Base-by-base conservation (phyloP, 2,888 invertebrate genomes). In the Cheilosia urbana region DNA sequence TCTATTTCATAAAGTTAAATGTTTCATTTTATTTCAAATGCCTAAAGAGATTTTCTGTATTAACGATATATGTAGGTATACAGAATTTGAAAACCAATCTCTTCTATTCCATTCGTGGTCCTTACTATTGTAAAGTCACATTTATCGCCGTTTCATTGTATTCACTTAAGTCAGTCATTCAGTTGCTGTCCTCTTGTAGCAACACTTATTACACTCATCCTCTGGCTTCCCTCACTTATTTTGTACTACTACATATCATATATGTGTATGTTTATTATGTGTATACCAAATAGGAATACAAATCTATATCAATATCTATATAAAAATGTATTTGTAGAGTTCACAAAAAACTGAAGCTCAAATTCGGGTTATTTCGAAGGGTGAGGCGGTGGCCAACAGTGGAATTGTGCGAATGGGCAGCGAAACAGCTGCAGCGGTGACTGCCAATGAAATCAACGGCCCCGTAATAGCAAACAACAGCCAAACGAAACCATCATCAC, bases 291-390 rank as follows among this genome's bases (percentile, higher is more conserved):
- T 68, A 45, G 68, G 45, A 49, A 51, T 30, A 30, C 13, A 69
- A 34, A 49, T 47, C 37, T 71, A 37, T 40, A 71, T 58, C 37
- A 65, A 65, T 65, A 66, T 17, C 47, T 57, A 58, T 57, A 66
- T 66, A 57, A 72, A 65, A 24, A 78, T 88, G 76, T 87, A 85
- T 87, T 87, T 89, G 37, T 81, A 92, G 92, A 90, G 88, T 87
- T 88, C 89, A 40, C 89, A 89, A 73, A 92, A 91, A 88, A 83
- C 88, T 34, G 92, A 92, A 87, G 91, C 92, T 75, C 91, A 91
- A 81, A 90, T 92, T 75, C 91, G 92, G n/a, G 90, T 92, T 87
- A 87, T 92, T 63, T 88, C 91, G 34, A 91, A 91, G 81, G 90
- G 91, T 45, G 92, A 92, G 79, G 88, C 90, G 75, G 88, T 90